phyloP scores from a whole-genome alignment of 2,113 vertebrate genomes.

The Colistium nudipinnis region DNA sequence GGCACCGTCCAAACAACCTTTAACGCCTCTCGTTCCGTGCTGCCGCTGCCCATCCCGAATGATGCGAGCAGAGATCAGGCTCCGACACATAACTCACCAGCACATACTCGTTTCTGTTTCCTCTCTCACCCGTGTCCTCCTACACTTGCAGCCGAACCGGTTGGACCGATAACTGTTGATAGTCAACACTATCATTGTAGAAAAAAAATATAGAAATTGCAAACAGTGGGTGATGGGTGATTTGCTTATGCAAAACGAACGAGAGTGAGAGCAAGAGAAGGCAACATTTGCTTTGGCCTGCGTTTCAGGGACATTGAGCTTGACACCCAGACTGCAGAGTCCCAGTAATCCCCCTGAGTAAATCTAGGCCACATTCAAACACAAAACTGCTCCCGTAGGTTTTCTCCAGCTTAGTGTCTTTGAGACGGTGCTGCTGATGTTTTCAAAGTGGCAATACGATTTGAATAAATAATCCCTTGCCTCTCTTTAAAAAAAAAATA shows the following conservation, averaged over 20 bases:
- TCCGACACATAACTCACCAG: background rate
- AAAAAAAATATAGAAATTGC: background rate
- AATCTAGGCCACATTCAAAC: constrained; percentile 62
- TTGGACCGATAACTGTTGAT: constrained; percentile 24
- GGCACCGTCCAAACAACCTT: constrained; percentile 6
- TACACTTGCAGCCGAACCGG: constrained; percentile 25
- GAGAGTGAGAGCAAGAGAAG: background rate
- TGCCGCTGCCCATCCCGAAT: constrained; percentile 22
- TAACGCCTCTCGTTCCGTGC: constrained; percentile 8
- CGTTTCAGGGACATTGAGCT: constrained; percentile 45
- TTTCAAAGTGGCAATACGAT: constrained; percentile 67
- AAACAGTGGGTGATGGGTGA: background rate
- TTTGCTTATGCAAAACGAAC: constrained; percentile 7
- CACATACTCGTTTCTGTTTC: background rate
- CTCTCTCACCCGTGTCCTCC: no score
- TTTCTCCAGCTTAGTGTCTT: constrained; percentile 61
- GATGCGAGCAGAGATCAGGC: constrained; percentile 30
- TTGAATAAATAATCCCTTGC: constrained; percentile 68
- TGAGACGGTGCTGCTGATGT: constrained; percentile 62
- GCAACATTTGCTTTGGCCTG: constrained; percentile 36
- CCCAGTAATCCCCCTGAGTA: constrained; percentile 33
- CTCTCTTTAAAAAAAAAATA: constrained; percentile 39
- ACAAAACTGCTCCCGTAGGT: constrained; percentile 51
- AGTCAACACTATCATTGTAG: constrained; percentile 13
- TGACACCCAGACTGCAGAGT: constrained; percentile 46